phyloP scores from a whole-genome alignment of 2,888 invertebrate genomes.

The Acleris laterana region DNA sequence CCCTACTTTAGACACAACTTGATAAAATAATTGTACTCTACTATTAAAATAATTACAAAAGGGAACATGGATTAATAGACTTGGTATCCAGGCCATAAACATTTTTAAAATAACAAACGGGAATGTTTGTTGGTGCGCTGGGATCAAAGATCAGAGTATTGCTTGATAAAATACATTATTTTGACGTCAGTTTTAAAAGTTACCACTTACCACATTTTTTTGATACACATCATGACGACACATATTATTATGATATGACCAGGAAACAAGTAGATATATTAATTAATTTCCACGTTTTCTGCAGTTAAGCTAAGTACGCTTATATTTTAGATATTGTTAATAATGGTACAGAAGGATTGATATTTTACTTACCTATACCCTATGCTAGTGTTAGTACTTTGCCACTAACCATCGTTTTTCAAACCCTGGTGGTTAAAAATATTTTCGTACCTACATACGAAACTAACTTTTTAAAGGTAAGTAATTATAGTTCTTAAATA shows the following conservation, averaged over 20 bases:
- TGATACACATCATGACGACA: conserved; percentile 1
- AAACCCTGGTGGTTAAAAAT: not conserved
- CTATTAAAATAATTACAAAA: no score
- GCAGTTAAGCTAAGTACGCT: conserved; percentile 26
- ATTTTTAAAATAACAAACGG: no score
- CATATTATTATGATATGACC: not conserved
- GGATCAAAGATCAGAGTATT: conserved; percentile 9
- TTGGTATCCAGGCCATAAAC: no score
- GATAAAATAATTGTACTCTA: no score
- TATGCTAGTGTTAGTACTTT: not conserved
- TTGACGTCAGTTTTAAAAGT: conserved; percentile 10
- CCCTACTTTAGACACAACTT: no score
- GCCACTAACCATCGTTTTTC: not conserved
- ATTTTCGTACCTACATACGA: not conserved
- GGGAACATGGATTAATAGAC: no score
- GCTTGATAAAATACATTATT: not conserved
- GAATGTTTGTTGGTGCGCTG: not conserved
- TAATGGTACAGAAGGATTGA: not conserved
- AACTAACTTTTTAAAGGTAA: no score
- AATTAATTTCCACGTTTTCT: conserved; percentile 5
- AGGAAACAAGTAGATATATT: not conserved
- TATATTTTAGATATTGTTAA: conserved; percentile 18
- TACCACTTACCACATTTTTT: conserved; percentile 7
- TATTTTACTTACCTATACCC: not conserved
- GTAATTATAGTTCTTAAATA: no score